Evolutionary conservation across 2,797 vertebrate species (phyloP).

Genomic region (Toxotes lorentzi): DNA sequence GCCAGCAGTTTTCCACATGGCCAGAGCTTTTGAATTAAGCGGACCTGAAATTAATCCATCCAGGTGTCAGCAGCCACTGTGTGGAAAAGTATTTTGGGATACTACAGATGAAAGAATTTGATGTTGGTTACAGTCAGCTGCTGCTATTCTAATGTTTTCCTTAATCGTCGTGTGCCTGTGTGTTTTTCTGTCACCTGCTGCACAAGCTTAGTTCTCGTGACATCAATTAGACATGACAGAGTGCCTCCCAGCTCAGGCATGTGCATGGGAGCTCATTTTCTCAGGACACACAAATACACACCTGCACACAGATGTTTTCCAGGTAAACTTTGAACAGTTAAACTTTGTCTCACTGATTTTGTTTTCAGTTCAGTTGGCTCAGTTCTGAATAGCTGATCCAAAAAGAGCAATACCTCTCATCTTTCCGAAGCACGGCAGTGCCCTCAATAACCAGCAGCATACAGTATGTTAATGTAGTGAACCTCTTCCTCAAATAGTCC

Average conservation of each 20-base stretch:
- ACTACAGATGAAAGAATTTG: constrained; percentile 27
- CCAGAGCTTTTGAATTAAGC: constrained; percentile 51
- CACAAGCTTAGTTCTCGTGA: constrained; percentile 43
- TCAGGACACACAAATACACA: constrained; percentile 11
- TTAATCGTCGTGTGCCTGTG: constrained; percentile 37
- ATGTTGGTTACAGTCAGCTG: constrained; percentile 29
- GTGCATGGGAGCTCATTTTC: constrained; percentile 25
- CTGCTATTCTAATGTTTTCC: constrained; percentile 33
- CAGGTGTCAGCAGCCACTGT: constrained; percentile 59
- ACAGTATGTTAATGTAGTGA: constrained; percentile 31
- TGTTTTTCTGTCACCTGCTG: constrained; percentile 68
- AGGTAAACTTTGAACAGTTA: not conserved
- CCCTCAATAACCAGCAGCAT: constrained; percentile 16
- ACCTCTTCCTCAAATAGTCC: not conserved
- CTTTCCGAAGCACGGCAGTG: constrained; percentile 6
- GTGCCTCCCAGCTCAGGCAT: constrained; percentile 18
- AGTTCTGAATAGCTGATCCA: not conserved
- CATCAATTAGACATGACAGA: constrained; percentile 61
- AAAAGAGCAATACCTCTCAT: not conserved
- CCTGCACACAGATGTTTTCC: constrained; percentile 8
- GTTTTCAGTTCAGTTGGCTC: not conserved
- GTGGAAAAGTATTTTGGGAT: constrained; percentile 23
- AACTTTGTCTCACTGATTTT: constrained; percentile 10
- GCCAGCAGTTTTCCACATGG: constrained; percentile 61
- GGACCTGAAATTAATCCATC: constrained; percentile 64